These are phyloP conservation scores for Druon quercuslanigerum DNA, from an alignment of 1,140 invertebrate genomes.

Conservation along the genomic window DNA sequence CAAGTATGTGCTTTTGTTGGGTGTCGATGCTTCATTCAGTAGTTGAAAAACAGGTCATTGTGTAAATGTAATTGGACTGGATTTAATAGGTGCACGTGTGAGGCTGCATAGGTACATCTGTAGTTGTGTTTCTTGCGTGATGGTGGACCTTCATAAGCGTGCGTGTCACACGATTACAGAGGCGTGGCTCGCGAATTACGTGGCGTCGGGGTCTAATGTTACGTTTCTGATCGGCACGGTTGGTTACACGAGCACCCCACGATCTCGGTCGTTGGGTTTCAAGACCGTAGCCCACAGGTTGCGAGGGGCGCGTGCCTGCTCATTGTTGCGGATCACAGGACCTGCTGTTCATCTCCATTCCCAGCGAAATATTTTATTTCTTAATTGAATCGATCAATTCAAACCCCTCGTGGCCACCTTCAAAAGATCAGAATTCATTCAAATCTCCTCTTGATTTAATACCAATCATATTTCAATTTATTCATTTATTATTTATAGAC, in stretches of 20 bases:
- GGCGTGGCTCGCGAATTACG: conserved; percentile 59
- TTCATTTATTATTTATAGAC: too few relatives aligned
- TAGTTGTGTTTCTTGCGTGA: conserved; percentile 13
- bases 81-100: conserved; percentile 27
- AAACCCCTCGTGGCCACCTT: background rate
- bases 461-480: too few relatives aligned
- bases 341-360: background rate
- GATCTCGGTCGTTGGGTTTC: conserved; percentile 29
- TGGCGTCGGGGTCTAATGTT: conserved; percentile 47
- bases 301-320: conserved; percentile 23
- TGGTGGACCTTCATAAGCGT: conserved; percentile 24
- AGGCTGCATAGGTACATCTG: conserved; percentile 9
- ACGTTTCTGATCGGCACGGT: conserved; percentile 27
- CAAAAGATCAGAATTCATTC: background rate
- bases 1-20: conserved; percentile 3
- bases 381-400: conserved; percentile 10
- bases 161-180: conserved; percentile 48
- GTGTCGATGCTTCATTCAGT: background rate
- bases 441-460: background rate
- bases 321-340: conserved; percentile 17
- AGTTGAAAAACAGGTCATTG: conserved; percentile 9
- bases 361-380: conserved; percentile 7
- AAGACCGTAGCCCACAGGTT: conserved; percentile 24
- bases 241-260: conserved; percentile 24
- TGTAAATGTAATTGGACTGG: conserved; percentile 18